These are phyloP conservation scores for Orussus abietinus DNA, from an alignment of 1,140 invertebrate species.

Conservation along the genomic window DNA sequence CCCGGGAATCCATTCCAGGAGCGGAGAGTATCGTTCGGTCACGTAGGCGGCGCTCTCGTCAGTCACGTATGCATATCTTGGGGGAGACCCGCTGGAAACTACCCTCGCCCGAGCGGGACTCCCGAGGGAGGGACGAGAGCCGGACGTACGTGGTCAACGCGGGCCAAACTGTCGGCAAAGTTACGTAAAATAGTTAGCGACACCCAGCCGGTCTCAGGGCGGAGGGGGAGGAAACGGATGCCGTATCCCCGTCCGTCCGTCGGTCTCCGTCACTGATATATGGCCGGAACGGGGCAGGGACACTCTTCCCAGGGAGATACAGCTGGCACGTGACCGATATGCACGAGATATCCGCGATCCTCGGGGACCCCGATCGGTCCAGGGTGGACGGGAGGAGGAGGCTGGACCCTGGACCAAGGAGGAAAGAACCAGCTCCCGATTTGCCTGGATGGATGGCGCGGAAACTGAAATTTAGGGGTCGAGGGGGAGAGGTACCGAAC, in stretches of 20 bases:
- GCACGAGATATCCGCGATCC: slow-evolving; percentile 25
- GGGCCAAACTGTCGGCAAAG: slow-evolving; percentile 54
- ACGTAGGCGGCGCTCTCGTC: slow-evolving; percentile 22
- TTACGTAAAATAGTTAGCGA: slow-evolving; percentile 58
- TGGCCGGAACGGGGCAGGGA: slow-evolving; percentile 30
- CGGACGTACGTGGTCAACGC: slow-evolving; percentile 55
- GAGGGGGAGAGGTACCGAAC: too few relatives aligned
- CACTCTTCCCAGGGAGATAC: slow-evolving; percentile 34
- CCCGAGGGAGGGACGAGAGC: slow-evolving; percentile 43
- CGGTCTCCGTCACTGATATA: slow-evolving; percentile 41
- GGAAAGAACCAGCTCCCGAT: too few relatives aligned
- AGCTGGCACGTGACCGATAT: slow-evolving; percentile 50
- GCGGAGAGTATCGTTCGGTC: too few relatives aligned
- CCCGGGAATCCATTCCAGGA: too few relatives aligned
- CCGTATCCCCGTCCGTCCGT: slow-evolving; percentile 28
- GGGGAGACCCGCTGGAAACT: slow-evolving; percentile 34
- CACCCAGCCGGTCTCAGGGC: slow-evolving; percentile 27
- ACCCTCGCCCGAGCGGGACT: slow-evolving; percentile 18
- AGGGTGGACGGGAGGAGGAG: slow-evolving; percentile 14
- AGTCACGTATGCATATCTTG: slow-evolving; percentile 57
- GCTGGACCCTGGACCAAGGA: too few relatives aligned
- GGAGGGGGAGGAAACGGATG: slow-evolving; percentile 14
- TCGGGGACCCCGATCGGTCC: slow-evolving; percentile 7
- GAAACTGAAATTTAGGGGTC: too few relatives aligned
- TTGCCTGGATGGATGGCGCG: too few relatives aligned